Evolutionary conservation across 2,113 vertebrate genomes (phyloP), one percentile per base, ranked within the genome.

Genomic region (Enhydra lutris): DNA sequence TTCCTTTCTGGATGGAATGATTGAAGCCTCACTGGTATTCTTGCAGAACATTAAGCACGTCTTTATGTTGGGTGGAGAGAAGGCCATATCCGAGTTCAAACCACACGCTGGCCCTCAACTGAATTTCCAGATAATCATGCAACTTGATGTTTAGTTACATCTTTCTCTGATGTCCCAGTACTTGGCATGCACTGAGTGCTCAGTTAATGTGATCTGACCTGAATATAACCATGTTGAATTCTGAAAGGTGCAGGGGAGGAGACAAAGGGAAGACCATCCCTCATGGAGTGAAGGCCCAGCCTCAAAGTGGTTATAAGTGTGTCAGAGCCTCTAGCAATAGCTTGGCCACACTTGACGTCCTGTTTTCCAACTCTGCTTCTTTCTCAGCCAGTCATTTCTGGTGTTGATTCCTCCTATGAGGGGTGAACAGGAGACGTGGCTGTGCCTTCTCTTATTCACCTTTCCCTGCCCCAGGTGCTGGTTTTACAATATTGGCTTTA

Each of bases 341-440:
- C 69, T 96, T 95, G 76, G 89, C 65, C 97, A 90, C 74, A 97
- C 94, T 81, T 90, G 89, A 83, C 74, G 85, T 89, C 76, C 59
- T 96, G 96, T 88, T 94, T 97, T 98, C 97, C 78, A 94, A 95
- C 94, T 95, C 88, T 86, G 92, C 95, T 92, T 45, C 92, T 97
- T 94, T 89, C 80, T 94, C 55, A 55, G 36, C 79, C 95, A 90
- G 61, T 57, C 88, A 6, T 29, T 69, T 89, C 96, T 96, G 96
- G 83, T 21, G 74, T 97, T 97, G 97, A 96, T 97, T 84, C 95
- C 92, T 95, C 63, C 94, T 91, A 11, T 67, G 92, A 93, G 96
- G 69, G 92, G 87, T 92, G 93, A 59, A 89, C 94, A 96, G 80
- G 88, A 96, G 97, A 94, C 29, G 9, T 88, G 96, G 92, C 95